Evolutionary conservation across 2,797 vertebrate species (phyloP), one percentile per base, ranked within the genome.

Genomic region (Rhynchotus rufescens): DNA sequence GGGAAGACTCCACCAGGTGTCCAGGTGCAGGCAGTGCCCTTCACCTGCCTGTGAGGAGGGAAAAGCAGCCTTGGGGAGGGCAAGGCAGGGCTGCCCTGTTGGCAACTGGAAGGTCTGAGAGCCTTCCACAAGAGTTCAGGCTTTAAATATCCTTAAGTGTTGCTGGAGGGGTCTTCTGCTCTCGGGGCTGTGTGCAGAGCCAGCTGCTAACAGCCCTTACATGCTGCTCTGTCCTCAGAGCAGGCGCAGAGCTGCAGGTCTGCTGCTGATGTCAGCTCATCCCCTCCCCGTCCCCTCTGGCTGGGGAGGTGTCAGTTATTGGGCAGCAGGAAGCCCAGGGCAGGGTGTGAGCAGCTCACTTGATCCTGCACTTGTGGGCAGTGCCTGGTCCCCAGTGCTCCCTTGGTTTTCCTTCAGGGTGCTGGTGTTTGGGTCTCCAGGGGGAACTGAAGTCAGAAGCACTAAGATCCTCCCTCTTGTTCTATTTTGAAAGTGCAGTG

Each of bases 21-120:
- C 36, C 34, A 36, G 17, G 10, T 20, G 4, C 22, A 34, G 82
- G 59, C 15, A 16, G 16, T 51, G 69, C 16, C 68, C 15, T 51
- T 69, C 2, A 3, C 56, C 22, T 17, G 61, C 59, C 54, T 4
- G 4, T 34, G 19, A 56, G 44, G 49, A 71, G 22, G 26, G 13
- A 45, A 40, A 28, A 23, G 5, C 1, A 52, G 34, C 23, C 13
- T 36, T 23, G 7, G 22, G 20, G 59, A 56, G n/a, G 30, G 28
- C 59, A 67, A 71, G 23, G 5, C 15, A 13, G 44, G 26, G 45
- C 40, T 0, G 1, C 6, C 1, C 0, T 78, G 62, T 22, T 67
- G 36, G 19, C 9, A 65, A 13, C 15, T 61, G 42, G 23, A 32
- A 67, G 40, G 32, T 67, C 8, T 12, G 44, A 13, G 30, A 12